Evolutionary conservation across 2,888 invertebrate genomes (phyloP).

Genomic region (Callimorpha dominula): DNA sequence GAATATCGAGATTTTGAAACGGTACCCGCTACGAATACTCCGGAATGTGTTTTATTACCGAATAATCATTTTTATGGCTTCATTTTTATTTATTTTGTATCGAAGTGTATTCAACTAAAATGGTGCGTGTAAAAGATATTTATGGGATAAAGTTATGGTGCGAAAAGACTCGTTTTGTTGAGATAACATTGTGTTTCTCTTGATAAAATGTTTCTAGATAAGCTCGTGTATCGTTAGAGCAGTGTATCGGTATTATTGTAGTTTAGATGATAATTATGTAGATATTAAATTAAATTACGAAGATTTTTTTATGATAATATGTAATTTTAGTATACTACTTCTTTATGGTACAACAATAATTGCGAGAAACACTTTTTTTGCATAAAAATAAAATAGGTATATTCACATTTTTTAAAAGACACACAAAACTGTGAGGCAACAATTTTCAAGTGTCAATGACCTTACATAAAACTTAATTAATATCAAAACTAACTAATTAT

Average conservation of each 20-base stretch:
- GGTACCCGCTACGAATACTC: constrained; percentile 12
- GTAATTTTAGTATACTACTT: no score
- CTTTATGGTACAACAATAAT: no score
- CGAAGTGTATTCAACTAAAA: constrained; percentile 19
- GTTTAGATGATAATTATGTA: no score
- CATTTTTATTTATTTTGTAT: constrained; percentile 38
- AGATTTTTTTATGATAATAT: no score
- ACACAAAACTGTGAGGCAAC: no score
- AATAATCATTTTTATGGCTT: constrained; percentile 43
- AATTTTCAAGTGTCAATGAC: no score
- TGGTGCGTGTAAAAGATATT: constrained; percentile 21
- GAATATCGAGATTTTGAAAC: constrained; percentile 8
- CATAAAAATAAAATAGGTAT: no score
- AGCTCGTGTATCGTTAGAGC: background rate
- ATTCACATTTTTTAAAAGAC: no score
- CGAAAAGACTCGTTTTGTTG: constrained; percentile 13
- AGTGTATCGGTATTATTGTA: background rate
- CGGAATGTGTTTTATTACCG: constrained; percentile 38
- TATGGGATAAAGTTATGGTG: constrained; percentile 14
- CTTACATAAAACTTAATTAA: no score
- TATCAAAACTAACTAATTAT: no score
- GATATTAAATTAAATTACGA: no score
- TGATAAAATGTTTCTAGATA: constrained; percentile 8
- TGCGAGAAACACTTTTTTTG: no score
- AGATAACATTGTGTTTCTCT: constrained; percentile 6